Base-by-base conservation (phyloP, 1,140 invertebrate genomes). In the Micrasema longulum region DNA sequence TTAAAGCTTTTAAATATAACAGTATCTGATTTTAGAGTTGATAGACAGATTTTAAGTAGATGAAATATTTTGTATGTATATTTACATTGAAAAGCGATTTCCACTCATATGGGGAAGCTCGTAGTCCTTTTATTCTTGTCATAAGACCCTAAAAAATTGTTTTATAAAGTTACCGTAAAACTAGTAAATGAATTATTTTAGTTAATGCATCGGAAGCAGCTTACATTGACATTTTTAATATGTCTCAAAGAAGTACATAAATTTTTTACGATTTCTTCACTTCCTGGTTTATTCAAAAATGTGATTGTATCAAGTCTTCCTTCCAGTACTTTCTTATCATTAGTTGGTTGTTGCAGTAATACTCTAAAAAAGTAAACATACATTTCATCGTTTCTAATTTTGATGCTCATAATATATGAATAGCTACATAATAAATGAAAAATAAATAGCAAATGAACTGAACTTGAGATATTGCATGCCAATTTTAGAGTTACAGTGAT, bases 401-500 rank as follows among this genome's bases (percentile, higher is more conserved):
- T 41, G 36, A 38, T 12, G 12, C 12, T 38, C 12, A 31, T 50
- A 10, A 71, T 22, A 18, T 10, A 12, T 5, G 36, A 38, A 38
- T 12, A 38, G 36, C 36, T 38, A 12, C n/a, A n/a, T n/a, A n/a
- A n/a, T n/a, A n/a, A n/a, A n/a, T n/a, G n/a, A n/a, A n/a, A n/a
- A n/a, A n/a, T n/a, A n/a, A n/a, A n/a, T n/a, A n/a, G n/a, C n/a
- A n/a, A n/a, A n/a, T n/a, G n/a, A n/a, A n/a, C n/a, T n/a, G n/a
- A n/a, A 87, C 89, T 87, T 88, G 73, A 91, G 81, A 71, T 80
- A 77, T 23, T 78, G 78, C 31, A 77, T 77, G 5, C 88, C 90
- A 73, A 90, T 81, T 77, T 86, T 86, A 0, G 91, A 93, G 73
- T 86, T 87, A 75, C 92, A 94, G 75, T 89, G 86, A 79, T 89